Evolutionary conservation across 2,113 vertebrate genomes (phyloP).

Genomic region (Psephotus haematonotus): DNA sequence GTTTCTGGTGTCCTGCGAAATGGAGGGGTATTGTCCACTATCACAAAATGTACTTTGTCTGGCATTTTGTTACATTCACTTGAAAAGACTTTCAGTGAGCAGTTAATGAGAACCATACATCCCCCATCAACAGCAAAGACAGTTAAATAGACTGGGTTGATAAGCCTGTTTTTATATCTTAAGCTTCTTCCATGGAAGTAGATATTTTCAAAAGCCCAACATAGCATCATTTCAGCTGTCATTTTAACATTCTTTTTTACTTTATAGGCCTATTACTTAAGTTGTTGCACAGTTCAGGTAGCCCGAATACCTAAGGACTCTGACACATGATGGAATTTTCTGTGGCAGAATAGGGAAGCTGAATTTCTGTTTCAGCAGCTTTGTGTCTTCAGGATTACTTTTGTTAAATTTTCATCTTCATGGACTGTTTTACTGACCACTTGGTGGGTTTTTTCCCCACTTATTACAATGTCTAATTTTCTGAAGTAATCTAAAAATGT

Average conservation of each 20-base stretch:
- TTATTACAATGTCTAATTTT: background rate
- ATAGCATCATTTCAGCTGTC: background rate
- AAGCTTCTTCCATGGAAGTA: background rate
- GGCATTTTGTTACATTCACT: background rate
- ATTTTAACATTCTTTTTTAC: background rate
- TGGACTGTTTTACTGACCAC: background rate
- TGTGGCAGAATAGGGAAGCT: background rate
- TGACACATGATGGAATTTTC: background rate
- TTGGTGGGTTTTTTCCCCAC: background rate
- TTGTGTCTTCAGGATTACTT: background rate
- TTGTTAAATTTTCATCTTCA: background rate
- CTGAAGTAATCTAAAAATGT: background rate
- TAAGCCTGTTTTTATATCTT: background rate
- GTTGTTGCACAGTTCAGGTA: background rate
- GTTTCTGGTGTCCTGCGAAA: background rate
- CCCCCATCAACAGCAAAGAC: background rate
- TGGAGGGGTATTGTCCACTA: background rate
- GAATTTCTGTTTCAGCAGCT: background rate
- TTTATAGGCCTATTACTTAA: background rate
- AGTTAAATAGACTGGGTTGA: background rate
- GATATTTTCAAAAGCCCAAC: background rate
- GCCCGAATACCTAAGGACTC: background rate
- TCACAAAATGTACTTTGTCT: background rate
- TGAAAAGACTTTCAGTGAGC: background rate
- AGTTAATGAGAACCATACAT: background rate